Base-by-base conservation (phyloP, 1,140 invertebrate genomes). In the Oreohelix idahoensis region DNA sequence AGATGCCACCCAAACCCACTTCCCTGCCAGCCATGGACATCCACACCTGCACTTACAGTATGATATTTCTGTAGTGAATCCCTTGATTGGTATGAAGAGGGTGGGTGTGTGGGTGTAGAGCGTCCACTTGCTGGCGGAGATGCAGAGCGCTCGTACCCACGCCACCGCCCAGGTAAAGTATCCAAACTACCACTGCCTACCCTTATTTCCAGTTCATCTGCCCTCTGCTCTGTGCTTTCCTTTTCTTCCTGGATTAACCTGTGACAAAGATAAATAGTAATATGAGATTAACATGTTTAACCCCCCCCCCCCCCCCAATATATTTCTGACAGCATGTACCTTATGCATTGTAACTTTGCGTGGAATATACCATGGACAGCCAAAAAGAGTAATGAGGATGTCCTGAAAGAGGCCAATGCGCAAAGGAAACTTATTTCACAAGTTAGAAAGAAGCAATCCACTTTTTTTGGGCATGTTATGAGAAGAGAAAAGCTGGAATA, bases 201-300 rank as follows among this genome's bases (percentile, higher is more conserved):
- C 88, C 98, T 95, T 82, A 97, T 98, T 93, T 99, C 98, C 49
- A 99, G 93, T 92, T 99, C 98, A 93, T 99, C 98, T 0, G 98
- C 98, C 78, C 98, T 92, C 0, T 98, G 97, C 93, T 99, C 98
- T 74, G 93, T 93, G 89, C 95, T 98, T 93, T 99, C 97, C 92
- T 99, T 99, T 93, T 99, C 98, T 94, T 99, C 98, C 94, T 99
- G 97, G 71, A 99, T 98, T 87, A 98, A 93, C 86, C 95, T 93
- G 87, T 17, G 70, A 81, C 10, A 15, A 15, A 45, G 42, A 45
- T 8, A 45, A n/a, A n/a, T n/a, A n/a, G n/a, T n/a, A n/a, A n/a
- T n/a, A n/a, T n/a, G n/a, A n/a, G n/a, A n/a, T n/a, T n/a, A n/a
- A n/a, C n/a, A n/a, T n/a, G n/a, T n/a, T n/a, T n/a, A n/a, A n/a